Conservation (phyloP, 2,113 vertebrate genomes). For the Dasyornis broadbenti region DNA sequence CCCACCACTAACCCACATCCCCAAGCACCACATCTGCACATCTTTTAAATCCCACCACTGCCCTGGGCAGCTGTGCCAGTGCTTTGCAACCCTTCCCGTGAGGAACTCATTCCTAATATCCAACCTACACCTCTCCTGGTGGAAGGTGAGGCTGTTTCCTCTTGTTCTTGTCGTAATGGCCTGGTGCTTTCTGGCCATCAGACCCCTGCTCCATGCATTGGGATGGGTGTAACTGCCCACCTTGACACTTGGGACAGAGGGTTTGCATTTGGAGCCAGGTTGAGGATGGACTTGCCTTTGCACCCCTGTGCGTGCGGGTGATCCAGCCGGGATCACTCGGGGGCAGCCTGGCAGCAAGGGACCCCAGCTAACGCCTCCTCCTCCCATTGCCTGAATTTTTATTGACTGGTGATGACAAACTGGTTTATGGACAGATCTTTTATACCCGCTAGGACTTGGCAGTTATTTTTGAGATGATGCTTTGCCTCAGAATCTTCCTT, state of each 20-base stretch:
- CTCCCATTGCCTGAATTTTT: conserved; percentile 12
- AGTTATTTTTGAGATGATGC: conserved; percentile 67
- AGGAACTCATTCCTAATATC: background rate
- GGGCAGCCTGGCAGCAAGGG: background rate
- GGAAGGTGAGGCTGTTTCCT: accelerated
- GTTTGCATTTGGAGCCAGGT: accelerated
- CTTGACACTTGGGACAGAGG: background rate
- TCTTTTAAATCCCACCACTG: background rate
- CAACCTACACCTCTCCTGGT: background rate
- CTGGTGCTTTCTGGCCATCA: background rate
- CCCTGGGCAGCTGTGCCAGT: background rate
- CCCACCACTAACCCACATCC: background rate
- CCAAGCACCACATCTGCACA: background rate
- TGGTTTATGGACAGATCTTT: conserved; percentile 66
- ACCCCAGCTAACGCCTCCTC: background rate
- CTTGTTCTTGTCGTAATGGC: background rate
- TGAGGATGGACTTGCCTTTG: no score
- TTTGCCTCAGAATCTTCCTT: conserved; percentile 62
- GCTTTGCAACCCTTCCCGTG: background rate
- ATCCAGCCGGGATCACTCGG: accelerated
- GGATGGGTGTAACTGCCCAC: background rate
- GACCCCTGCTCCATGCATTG: accelerated
- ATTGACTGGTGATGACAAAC: conserved; percentile 62
- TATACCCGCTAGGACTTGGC: conserved; percentile 51
- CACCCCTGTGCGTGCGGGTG: accelerated